phyloP scores from a whole-genome alignment of 2,888 invertebrate species.

The Gastrophysa polygoni region DNA sequence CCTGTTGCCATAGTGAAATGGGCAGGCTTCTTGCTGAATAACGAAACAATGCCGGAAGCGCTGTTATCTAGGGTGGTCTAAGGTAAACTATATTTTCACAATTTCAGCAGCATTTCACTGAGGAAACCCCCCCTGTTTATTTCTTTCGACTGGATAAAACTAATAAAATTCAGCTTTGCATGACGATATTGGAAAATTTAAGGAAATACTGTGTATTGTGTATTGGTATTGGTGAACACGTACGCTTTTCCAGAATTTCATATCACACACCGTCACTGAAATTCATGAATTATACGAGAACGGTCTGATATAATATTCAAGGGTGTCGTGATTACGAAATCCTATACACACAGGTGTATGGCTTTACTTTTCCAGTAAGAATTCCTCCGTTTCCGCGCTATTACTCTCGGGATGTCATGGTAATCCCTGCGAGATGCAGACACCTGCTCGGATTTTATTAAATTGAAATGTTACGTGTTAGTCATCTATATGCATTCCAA shows the following conservation, averaged over 20 bases:
- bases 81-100: no score
- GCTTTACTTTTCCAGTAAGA: conserved; percentile 15
- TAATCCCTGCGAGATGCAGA: conserved; percentile 27
- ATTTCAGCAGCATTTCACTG: no score
- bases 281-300: conserved; percentile 8
- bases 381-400: conserved; percentile 26
- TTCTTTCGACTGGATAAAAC: background rate
- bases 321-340: conserved; percentile 33
- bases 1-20: no score
- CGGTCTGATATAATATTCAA: conserved; percentile 18
- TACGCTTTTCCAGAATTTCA: background rate
- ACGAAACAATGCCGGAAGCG: no score
- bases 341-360: conserved; percentile 34
- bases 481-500: background rate
- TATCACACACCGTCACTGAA: background rate
- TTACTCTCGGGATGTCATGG: conserved; percentile 19
- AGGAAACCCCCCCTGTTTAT: no score
- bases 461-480: no score
- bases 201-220: background rate
- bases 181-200: background rate
- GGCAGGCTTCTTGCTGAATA: no score
- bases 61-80: no score
- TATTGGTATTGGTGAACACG: background rate
- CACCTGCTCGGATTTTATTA: conserved; percentile 26
- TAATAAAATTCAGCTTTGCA: background rate